Percentiles rank a stretch among this genome's conserved stretches.
phyloP scores from a whole-genome alignment of 2,113 vertebrate species.

The Carassius carassius region DNA sequence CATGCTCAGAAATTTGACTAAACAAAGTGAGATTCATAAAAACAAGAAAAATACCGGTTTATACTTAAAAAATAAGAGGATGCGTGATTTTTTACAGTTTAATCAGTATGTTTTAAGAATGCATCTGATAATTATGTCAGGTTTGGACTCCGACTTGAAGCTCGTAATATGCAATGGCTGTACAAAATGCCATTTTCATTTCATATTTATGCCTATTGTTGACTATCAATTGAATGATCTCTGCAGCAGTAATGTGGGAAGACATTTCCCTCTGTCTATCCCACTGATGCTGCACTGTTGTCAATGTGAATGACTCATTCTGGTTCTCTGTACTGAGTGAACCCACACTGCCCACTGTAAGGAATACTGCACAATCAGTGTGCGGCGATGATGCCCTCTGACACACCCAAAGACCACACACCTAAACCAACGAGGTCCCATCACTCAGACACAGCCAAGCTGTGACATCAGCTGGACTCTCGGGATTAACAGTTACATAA shows the following conservation, averaged over 20 bases:
- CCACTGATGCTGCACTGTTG: conserved; percentile 15
- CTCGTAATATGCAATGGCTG: not conserved
- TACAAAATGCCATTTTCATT: not conserved
- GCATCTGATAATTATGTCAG: not conserved
- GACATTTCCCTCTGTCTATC: conserved; percentile 9
- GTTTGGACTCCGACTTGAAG: not conserved
- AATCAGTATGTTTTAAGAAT: no score
- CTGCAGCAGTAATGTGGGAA: conserved; percentile 1
- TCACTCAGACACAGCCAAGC: not conserved
- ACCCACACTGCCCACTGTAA: conserved; percentile 53
- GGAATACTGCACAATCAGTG: conserved; percentile 48
- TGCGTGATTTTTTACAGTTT: not conserved
- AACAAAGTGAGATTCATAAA: no score
- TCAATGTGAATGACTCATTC: conserved; percentile 48
- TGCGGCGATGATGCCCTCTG: no score
- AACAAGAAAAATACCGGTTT: no score
- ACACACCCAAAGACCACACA: conserved; percentile 8
- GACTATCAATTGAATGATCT: not conserved
- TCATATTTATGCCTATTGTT: not conserved
- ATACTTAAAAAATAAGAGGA: not conserved
- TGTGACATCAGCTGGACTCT: not conserved
- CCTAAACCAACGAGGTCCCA: not conserved
- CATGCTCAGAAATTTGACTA: not conserved
- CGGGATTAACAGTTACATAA: not conserved
- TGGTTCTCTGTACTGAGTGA: conserved; percentile 35